Evolutionary conservation across 2,113 vertebrate genomes (phyloP).

Genomic region (Tupaia tana): DNA sequence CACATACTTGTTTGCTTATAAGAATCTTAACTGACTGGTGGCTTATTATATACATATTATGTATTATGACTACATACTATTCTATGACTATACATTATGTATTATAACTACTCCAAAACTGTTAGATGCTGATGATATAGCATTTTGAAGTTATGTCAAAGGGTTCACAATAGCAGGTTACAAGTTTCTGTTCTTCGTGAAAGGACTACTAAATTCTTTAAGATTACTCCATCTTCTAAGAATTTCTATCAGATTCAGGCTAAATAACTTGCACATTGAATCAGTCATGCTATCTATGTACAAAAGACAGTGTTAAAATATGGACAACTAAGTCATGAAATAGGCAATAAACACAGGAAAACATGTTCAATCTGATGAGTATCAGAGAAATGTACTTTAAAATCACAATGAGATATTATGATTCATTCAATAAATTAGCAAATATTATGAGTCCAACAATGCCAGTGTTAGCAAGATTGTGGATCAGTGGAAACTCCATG

Average conservation of each 20-base stretch:
- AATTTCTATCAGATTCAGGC: not conserved
- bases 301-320: not conserved
- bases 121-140: not conserved
- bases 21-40: not conserved
- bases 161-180: not conserved
- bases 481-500: not conserved
- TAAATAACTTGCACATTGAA: not conserved
- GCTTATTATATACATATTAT: not conserved
- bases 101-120: not conserved
- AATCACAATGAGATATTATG: not conserved
- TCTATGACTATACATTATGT: not conserved
- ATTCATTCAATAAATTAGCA: not conserved
- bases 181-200: not conserved
- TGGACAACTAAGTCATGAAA: not conserved
- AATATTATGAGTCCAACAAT: not conserved
- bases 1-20: not conserved
- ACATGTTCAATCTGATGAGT: not conserved
- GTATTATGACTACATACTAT: not conserved
- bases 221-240: not conserved
- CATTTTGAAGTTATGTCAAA: not conserved
- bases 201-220: not conserved
- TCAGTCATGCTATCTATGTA: not conserved
- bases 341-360: not conserved
- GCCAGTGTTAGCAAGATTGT: not conserved
- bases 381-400: not conserved